Evolutionary conservation across 2,113 vertebrate species (phyloP), one percentile per base, ranked within the genome.

Genomic region (Dissostichus mawsoni): DNA sequence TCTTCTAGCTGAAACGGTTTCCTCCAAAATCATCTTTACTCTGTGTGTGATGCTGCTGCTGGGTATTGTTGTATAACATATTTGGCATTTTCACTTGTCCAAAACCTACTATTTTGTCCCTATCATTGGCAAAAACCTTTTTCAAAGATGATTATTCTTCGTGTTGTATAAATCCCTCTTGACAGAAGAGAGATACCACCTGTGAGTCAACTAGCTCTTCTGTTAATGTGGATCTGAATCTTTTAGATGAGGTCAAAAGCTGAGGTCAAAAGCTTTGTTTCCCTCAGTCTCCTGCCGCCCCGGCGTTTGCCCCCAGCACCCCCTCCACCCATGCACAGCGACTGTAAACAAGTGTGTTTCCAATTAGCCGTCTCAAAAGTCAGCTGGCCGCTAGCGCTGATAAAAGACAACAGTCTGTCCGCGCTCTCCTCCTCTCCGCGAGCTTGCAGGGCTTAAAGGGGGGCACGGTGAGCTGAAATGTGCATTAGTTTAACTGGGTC

Each of bases 341-440:
- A 72, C 83, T 70, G 83, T 84, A 91, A 92, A 92, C 89, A 92
- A 88, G 89, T 86, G 76, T 91, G 90, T 88, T 92, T 92, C 84
- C 84, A 92, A 91, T 91, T 91, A 89, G 63, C 71, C 20, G 16
- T 44, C 64, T 79, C 79, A 52, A 13, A 80, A 82, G 65, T 84
- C 73, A 71, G 84, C 86, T 76, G 80, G 78, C 58, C 44, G 50
- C 72, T 82, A 71, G 69, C 23, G 80, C 67, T 67, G 69, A 88
- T 89, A 78, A 86, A 84, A 86, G 85, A 67, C 80, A 51, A 45
- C 8, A 1, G 41, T 57, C 72, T 75, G 83, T 86, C 82, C 66
- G 71, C 33, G 50, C n/a, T 45, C 74, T 76, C 75, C 47, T 65
- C 67, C 52, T 59, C 3, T 59, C 29, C 16, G 1, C 9, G 17